These are phyloP conservation scores for Lycocerus yunnanus DNA, from an alignment of 2,888 invertebrate species.

Conservation along the genomic window DNA sequence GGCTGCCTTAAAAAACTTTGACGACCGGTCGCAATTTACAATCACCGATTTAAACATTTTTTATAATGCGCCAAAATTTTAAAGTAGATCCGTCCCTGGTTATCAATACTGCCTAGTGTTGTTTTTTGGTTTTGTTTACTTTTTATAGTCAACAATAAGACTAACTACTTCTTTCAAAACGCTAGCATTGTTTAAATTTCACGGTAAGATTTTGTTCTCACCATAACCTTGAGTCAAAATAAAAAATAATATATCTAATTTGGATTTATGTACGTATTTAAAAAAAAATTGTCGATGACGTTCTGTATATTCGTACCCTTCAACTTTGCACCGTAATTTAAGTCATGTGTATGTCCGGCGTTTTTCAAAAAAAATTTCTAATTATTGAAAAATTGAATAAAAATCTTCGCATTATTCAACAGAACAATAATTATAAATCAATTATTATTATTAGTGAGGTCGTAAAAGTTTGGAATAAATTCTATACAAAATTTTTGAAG, in stretches of 20 bases:
- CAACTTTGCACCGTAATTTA: background rate
- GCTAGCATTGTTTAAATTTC: background rate
- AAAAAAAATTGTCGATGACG: background rate
- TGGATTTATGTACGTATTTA: background rate
- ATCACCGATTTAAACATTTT: too few relatives aligned
- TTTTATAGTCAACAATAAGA: background rate
- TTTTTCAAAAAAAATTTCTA: background rate
- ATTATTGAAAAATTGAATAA: too few relatives aligned
- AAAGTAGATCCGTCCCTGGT: background rate
- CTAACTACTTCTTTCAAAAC: background rate
- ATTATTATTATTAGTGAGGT: too few relatives aligned
- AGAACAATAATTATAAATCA: too few relatives aligned
- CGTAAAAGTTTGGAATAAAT: too few relatives aligned
- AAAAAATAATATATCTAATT: background rate
- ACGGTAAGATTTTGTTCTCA: background rate
- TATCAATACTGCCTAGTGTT: background rate
- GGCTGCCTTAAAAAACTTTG: too few relatives aligned
- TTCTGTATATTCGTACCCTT: background rate
- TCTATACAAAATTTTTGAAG: too few relatives aligned
- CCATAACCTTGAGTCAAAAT: background rate
- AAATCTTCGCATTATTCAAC: too few relatives aligned
- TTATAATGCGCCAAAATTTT: background rate
- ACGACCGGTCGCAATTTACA: too few relatives aligned
- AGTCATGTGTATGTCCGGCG: background rate
- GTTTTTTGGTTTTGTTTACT: background rate